Base-by-base conservation (phyloP, 1,140 invertebrate species). In the Ridgeia piscesae region DNA sequence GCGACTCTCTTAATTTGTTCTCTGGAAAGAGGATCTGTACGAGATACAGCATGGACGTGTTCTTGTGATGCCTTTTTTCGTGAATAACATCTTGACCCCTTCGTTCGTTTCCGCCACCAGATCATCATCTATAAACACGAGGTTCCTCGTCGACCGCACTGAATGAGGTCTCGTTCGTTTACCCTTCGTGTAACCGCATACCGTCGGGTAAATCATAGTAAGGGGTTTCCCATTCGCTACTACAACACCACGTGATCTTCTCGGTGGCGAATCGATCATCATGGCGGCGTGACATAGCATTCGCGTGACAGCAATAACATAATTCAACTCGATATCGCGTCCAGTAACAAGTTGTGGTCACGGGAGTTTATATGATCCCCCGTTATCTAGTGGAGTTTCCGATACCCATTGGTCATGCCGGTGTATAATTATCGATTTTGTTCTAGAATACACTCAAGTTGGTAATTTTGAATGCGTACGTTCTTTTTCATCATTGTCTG, bases 91-190 rank as follows among this genome's bases (percentile, higher is more conserved):
- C 42, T 4, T 89, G 89, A 89, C 89, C 34, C 14, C 4, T 89
- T 89, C 89, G 34, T 89, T 34, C n/a, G 14, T 34, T 89, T 89
- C 89, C n/a, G 89, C n/a, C 89, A 89, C 14, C 89, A 89, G 34
- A 89, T 89, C 89, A 89, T 89, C 89, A 14, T 89, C 14, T 89
- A 89, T 89, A 89, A 89, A 4, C n/a, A 89, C 14, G 34, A 89
- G 89, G 34, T 89, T 89, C 14, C 34, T 89, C 89, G 34, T 34
- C n/a, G n/a, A 33, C n/a, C 9, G 89, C n/a, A 89, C 14, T 17
- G 34, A 89, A 89, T 8, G 9, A 33, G 89, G 4, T 34, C 89
- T 33, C 34, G n/a, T 89, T 89, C n/a, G 89, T 4, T 33, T 6
- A 34, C 9, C 34, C 89, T 89, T 89, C 89, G 4, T 6, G 4